A percentile compares a stretch with the other conserved stretches of the same genome.
Evolutionary conservation across 2,888 invertebrate species (phyloP).

Genomic region (Phaonia tiefii): DNA sequence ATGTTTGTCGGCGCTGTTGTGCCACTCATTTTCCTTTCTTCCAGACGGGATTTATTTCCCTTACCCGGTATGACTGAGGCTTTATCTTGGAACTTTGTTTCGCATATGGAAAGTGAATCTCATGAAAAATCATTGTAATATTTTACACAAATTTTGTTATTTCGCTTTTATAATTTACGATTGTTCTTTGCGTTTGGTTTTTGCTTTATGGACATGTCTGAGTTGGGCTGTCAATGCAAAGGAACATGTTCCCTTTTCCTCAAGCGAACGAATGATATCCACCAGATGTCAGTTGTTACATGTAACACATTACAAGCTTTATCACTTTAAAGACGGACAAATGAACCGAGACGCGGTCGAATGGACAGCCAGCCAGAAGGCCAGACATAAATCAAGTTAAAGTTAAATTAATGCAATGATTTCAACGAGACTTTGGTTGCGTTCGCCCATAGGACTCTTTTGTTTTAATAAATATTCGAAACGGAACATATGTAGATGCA

Average conservation of each 20-base stretch:
- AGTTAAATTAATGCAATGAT: not conserved
- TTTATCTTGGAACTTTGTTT: too few relatives aligned
- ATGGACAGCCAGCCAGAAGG: conserved; percentile 14
- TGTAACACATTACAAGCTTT: conserved; percentile 64
- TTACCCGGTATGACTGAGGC: too few relatives aligned
- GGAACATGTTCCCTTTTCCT: conserved; percentile 46
- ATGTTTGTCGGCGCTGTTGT: too few relatives aligned
- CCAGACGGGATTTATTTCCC: too few relatives aligned
- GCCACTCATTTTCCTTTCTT: too few relatives aligned
- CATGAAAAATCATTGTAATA: too few relatives aligned
- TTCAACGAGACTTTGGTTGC: too few relatives aligned
- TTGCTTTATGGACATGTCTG: conserved; percentile 61
- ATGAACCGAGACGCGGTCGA: too few relatives aligned
- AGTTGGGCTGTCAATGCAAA: conserved; percentile 60
- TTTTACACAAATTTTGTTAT: too few relatives aligned
- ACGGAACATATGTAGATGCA: conserved; percentile 61
- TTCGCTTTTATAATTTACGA: conserved; percentile 60
- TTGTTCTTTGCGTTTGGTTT: conserved; percentile 61
- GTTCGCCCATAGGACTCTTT: too few relatives aligned
- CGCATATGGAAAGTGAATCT: conserved; percentile 64
- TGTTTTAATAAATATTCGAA: conserved; percentile 43
- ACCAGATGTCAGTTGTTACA: conserved; percentile 57
- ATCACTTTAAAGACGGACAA: conserved; percentile 58
- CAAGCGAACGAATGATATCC: conserved; percentile 56
- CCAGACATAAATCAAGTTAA: conserved; percentile 6